These are phyloP conservation scores for Zhuqinia jingwanae DNA, from an alignment of 2,888 invertebrate genomes.

Conservation along the genomic window DNA sequence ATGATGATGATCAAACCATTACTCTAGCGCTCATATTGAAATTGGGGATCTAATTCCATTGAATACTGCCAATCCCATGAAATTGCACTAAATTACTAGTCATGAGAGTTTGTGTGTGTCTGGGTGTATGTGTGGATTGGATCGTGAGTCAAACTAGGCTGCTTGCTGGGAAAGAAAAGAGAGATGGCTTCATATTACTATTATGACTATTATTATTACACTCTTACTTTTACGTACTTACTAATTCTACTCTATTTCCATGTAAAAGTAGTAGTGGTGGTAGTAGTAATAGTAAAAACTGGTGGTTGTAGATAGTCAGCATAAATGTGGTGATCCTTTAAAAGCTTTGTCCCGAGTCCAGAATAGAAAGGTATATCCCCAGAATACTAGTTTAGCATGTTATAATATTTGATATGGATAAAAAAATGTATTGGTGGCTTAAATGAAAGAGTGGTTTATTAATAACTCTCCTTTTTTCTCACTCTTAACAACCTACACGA, in stretches of 20 bases:
- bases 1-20: slow-evolving; percentile 58
- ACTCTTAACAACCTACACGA: no score
- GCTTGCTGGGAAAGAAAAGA: background rate
- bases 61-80: slow-evolving; percentile 61
- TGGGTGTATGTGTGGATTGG: slow-evolving; percentile 4
- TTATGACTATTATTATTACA: slow-evolving; percentile 27
- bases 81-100: slow-evolving; percentile 57
- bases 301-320: slow-evolving; percentile 4
- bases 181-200: slow-evolving; percentile 31
- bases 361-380: no score
- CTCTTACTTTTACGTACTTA: background rate
- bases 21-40: slow-evolving; percentile 26
- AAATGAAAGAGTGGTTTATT: no score
- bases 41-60: slow-evolving; percentile 58
- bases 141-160: background rate
- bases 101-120: slow-evolving; percentile 37
- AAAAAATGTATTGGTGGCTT: no score
- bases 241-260: background rate
- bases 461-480: no score
- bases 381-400: no score
- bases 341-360: slow-evolving; percentile 14
- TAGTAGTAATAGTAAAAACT: background rate
- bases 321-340: slow-evolving; percentile 11
- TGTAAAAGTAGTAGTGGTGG: background rate
- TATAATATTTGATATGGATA: no score